phyloP scores from a whole-genome alignment of 2,797 vertebrate genomes.

The Melanotaenia pygmaea region DNA sequence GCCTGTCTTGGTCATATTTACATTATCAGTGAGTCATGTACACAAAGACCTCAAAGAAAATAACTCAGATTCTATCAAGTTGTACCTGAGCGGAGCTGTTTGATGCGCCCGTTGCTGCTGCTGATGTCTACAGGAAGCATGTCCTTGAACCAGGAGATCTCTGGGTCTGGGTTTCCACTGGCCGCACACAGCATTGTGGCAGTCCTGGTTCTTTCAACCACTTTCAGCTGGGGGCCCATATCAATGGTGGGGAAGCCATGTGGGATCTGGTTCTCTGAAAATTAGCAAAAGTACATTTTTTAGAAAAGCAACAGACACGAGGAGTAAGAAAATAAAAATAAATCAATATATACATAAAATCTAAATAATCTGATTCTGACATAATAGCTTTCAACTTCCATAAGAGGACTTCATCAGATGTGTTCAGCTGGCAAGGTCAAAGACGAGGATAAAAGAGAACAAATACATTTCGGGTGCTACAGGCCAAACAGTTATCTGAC shows the following conservation, averaged over 20 bases:
- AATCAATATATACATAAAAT: neutral
- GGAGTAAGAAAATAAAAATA: neutral
- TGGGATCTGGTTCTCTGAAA: constrained; percentile 92
- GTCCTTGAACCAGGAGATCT: constrained; percentile 98
- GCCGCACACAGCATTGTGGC: constrained; percentile 97
- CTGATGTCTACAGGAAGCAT: constrained; percentile 95
- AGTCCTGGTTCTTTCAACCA: constrained; percentile 93
- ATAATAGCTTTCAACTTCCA: constrained; percentile 30
- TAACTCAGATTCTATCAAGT: constrained; percentile 27
- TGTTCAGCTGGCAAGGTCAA: constrained; percentile 45
- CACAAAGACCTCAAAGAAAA: constrained; percentile 14
- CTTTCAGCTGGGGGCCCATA: constrained; percentile 97
- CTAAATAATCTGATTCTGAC: constrained; percentile 14
- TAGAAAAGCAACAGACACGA: neutral
- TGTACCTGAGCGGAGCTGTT: constrained; percentile 96
- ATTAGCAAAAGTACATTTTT: constrained; percentile 18
- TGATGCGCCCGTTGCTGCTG: constrained; percentile 93
- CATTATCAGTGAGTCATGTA: constrained; percentile 22
- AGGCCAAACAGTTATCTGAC: constrained; percentile 38
- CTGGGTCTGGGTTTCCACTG: constrained; percentile 94
- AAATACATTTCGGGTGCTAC: constrained; percentile 51
- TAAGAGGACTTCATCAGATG: constrained; percentile 45
- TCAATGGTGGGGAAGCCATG: constrained; percentile 94
- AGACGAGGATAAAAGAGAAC: constrained; percentile 44
- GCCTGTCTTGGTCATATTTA: constrained; percentile 19